Percentiles rank a stretch among this genome's conserved stretches.
Conservation (phyloP, 2,888 invertebrate genomes). For the Julus scandinavius region DNA sequence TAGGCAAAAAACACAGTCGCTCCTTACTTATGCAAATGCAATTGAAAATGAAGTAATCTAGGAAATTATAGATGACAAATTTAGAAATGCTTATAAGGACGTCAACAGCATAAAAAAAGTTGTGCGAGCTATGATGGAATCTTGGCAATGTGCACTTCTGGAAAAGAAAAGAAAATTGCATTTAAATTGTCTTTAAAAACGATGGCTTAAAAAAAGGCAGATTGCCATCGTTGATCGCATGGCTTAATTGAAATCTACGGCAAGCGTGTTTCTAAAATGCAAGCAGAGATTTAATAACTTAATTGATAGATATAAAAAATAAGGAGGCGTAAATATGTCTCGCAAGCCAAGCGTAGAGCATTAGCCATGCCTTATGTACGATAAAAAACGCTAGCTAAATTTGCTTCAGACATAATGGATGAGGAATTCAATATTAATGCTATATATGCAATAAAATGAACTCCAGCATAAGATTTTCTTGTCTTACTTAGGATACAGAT, state of each 20-base stretch:
- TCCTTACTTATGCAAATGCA: not conserved
- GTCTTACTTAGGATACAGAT: too few relatives aligned
- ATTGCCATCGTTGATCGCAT: conserved; percentile 14
- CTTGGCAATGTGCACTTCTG: not conserved
- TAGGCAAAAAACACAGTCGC: not conserved
- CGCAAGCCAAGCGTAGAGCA: not conserved
- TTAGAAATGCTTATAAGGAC: not conserved
- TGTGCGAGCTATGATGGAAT: not conserved
- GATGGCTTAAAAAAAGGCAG: conserved; percentile 13
- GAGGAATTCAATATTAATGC: too few relatives aligned
- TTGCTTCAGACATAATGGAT: too few relatives aligned
- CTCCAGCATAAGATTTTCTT: too few relatives aligned
- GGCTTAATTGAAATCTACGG: conserved; percentile 5
- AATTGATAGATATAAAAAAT: not conserved
- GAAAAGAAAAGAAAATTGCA: not conserved
- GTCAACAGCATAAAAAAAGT: not conserved
- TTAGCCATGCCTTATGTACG: too few relatives aligned
- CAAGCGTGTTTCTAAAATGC: not conserved
- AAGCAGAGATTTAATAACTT: conserved; percentile 3
- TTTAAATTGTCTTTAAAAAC: not conserved
- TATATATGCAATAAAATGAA: too few relatives aligned
- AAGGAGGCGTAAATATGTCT: not conserved
- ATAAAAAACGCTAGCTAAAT: too few relatives aligned
- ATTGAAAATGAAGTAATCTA: not conserved
- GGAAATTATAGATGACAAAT: not conserved